Evolutionary conservation across 2,888 invertebrate genomes (phyloP), one percentile per base, ranked within the genome.

Genomic region (Digitonthophagus gazella): DNA sequence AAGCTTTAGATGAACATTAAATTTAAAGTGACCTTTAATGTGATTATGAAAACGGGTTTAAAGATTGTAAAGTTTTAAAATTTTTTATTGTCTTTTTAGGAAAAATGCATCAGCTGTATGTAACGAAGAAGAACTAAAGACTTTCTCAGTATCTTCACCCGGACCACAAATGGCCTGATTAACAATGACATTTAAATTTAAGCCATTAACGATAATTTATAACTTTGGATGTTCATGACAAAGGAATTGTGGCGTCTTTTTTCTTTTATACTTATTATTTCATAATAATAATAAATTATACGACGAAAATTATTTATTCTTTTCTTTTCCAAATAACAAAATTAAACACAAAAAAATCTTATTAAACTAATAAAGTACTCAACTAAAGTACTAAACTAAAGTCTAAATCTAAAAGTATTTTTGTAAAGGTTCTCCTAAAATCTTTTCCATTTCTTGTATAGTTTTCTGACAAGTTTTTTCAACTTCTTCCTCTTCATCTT

Each of bases 391-490:
- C 15, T 11, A 11, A 15, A 14, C 2, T 2, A 44, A 28, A 16
- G 3, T 44, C 28, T 28, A 66, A 67, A 54, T 19, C 44, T 88
- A 93, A 78, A 95, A 92, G 83, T 94, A 94, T 86, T 93, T 93
- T 80, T 95, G 93, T 22, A 97, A 84, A 0, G 96, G 93, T 84
- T 97, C 96, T 2, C 95, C 96, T 0, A 97, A 85, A 76, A 95
- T 91, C 69, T 89, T 88, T 80, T 97, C 97, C 74, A 97, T 86
- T 75, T 94, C 92, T 71, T 91, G 89, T 2, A 97, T 90, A 2
- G 94, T 91, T 72, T 88, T 88, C 76, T 93, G 92, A 1, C 94
- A 93, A 58, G 88, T 88, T 57, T 88, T 86, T 80, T 96, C 96
- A 44, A 96, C 95, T 28, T 85, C 87, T 72, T 91, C 90, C 73